Evolutionary conservation across 1,140 invertebrate genomes (phyloP).

Genomic region (Neodiprion virginianus): DNA sequence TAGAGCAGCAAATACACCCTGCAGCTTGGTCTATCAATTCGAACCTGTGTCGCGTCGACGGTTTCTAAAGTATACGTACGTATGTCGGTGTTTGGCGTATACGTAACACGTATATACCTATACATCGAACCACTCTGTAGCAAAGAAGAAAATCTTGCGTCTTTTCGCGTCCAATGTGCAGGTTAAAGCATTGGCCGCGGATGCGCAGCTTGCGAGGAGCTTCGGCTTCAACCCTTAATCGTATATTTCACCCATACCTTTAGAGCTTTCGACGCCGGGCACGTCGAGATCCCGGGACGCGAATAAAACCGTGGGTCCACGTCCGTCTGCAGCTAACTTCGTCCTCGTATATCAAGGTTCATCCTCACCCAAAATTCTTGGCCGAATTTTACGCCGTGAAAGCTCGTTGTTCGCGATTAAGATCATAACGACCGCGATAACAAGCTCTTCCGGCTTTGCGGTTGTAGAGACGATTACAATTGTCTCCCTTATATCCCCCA

Average conservation of each 20-base stretch:
- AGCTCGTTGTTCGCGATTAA: background rate
- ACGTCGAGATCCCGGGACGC: background rate
- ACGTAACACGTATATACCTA: too few relatives aligned
- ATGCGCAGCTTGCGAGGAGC: background rate
- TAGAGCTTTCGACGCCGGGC: background rate
- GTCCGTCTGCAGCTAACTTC: background rate
- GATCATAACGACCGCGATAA: background rate
- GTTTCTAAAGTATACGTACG: background rate
- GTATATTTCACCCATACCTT: background rate
- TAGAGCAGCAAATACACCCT: background rate
- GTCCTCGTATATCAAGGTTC: background rate
- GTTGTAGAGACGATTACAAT: background rate
- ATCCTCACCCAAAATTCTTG: background rate
- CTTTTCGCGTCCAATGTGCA: too few relatives aligned
- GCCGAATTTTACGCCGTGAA: background rate
- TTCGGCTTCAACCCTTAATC: background rate
- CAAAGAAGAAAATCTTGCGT: too few relatives aligned
- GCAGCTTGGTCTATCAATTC: background rate
- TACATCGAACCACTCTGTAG: too few relatives aligned
- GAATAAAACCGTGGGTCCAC: background rate
- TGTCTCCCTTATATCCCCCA: background rate
- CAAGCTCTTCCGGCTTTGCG: background rate
- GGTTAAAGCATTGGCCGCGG: too few relatives aligned
- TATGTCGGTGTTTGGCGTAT: too few relatives aligned
- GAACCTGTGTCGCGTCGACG: background rate